Evolutionary conservation across 2,797 vertebrate species (phyloP).

Genomic region (Notolabrus celidotus): DNA sequence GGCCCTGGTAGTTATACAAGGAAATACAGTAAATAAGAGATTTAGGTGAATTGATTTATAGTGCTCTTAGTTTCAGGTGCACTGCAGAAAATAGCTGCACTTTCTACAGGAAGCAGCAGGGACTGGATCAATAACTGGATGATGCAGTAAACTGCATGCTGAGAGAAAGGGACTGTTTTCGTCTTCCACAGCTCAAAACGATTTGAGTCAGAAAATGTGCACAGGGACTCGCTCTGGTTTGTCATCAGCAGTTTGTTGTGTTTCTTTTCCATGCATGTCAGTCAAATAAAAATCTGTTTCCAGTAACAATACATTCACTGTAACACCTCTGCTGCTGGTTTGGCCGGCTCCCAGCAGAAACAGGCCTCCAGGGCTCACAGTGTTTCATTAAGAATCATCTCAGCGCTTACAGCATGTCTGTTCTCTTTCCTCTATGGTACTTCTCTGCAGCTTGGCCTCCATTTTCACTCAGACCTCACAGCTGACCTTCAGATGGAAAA

Average conservation of each 20-base stretch:
- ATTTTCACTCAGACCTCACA: slow-evolving; percentile 34
- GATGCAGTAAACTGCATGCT: too few relatives aligned
- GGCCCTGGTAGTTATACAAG: too few relatives aligned
- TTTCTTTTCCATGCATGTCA: not conserved
- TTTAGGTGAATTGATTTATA: too few relatives aligned
- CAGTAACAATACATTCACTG: not conserved
- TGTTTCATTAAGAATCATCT: slow-evolving; percentile 21
- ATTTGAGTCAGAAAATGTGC: too few relatives aligned
- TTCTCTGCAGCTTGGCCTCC: slow-evolving; percentile 23
- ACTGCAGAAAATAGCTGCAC: too few relatives aligned
- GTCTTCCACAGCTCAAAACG: too few relatives aligned
- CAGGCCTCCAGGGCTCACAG: slow-evolving; percentile 15
- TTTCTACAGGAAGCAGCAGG: too few relatives aligned
- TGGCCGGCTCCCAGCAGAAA: slow-evolving; percentile 29
- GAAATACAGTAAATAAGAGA: too few relatives aligned
- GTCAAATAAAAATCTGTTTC: not conserved
- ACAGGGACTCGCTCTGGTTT: too few relatives aligned
- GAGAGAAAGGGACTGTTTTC: too few relatives aligned
- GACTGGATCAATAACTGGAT: too few relatives aligned
- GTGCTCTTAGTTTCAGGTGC: too few relatives aligned
- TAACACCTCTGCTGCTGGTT: slow-evolving; percentile 24
- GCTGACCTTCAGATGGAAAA: slow-evolving; percentile 45
- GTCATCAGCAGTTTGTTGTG: not conserved
- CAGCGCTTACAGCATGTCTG: not conserved
- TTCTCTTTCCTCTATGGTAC: not conserved